Conservation (phyloP, 2,888 invertebrate species). For the Crocallis elinguaria region DNA sequence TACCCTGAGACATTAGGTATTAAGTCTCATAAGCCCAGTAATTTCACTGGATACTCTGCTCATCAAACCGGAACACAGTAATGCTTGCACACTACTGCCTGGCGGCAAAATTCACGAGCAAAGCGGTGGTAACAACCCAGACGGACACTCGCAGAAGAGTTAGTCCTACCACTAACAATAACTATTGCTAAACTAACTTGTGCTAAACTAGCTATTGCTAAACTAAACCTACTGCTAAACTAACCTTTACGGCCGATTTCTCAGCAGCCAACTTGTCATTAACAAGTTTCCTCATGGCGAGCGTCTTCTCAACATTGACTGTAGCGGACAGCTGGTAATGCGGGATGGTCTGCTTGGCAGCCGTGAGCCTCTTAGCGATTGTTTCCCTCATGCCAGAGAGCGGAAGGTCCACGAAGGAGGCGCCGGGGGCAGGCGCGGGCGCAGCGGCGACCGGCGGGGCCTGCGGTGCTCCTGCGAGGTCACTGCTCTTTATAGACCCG, state of each 20-base stretch:
- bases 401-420: constrained; percentile 90
- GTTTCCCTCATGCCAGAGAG: constrained; percentile 93
- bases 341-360: constrained; percentile 97
- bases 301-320: constrained; percentile 91
- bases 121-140: no score
- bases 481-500: constrained; percentile 93
- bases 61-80: no score
- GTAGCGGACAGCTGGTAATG: constrained; percentile 98
- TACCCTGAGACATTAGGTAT: no score
- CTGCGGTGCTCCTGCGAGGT: constrained; percentile 83
- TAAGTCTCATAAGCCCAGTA: no score
- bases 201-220: no score
- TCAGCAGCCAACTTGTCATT: constrained; percentile 92
- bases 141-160: no score
- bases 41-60: no score
- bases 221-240: constrained; percentile 9
- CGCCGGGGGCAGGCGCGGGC: constrained; percentile 71
- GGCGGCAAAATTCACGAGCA: no score
- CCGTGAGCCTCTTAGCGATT: constrained; percentile 94
- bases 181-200: no score
- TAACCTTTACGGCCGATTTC: constrained; percentile 87
- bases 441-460: constrained; percentile 40
- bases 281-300: constrained; percentile 90
- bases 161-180: no score
- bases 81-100: no score